phyloP scores from a whole-genome alignment of 2,113 vertebrate genomes.

The Callopanchax toddi region DNA sequence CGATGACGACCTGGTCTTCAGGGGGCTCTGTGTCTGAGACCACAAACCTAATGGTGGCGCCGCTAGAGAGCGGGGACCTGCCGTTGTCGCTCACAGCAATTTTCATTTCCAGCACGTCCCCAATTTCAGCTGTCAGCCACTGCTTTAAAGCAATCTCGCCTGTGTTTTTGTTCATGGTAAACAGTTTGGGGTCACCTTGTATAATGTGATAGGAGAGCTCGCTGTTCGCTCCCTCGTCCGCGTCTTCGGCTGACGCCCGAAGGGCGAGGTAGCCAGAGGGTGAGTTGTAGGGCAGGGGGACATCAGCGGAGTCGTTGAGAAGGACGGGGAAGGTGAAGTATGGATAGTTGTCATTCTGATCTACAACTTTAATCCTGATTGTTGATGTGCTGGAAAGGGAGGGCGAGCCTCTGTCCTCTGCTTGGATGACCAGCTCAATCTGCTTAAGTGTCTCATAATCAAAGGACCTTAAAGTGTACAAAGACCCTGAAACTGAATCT shows the following conservation, averaged over 20 bases:
- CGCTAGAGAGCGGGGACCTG: constrained; percentile 52
- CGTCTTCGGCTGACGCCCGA: constrained; percentile 60
- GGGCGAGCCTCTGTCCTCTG: constrained; percentile 68
- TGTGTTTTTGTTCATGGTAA: constrained; percentile 59
- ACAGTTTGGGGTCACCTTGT: constrained; percentile 63
- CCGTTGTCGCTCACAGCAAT: constrained; percentile 72
- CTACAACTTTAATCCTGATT: constrained; percentile 69
- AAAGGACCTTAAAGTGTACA: constrained; percentile 69
- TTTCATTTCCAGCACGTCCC: constrained; percentile 55
- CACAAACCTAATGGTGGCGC: constrained; percentile 59
- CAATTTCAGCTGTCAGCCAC: constrained; percentile 47
- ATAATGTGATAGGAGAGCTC: constrained; percentile 66
- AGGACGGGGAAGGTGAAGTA: constrained; percentile 67
- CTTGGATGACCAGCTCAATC: constrained; percentile 70
- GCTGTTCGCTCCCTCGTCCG: constrained; percentile 65
- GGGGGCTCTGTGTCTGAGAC: constrained; percentile 68
- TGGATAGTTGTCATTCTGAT: constrained; percentile 78
- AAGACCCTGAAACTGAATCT: constrained; percentile 66
- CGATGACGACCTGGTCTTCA: constrained; percentile 67
- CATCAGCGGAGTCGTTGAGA: constrained; percentile 62
- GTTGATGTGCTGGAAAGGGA: constrained; percentile 52
- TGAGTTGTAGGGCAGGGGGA: constrained; percentile 62
- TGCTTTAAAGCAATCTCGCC: constrained; percentile 74
- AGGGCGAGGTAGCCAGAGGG: constrained; percentile 71
- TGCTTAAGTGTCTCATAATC: constrained; percentile 69